Evolutionary conservation across 1,140 invertebrate species (phyloP).

Genomic region (Drosophila rhopaloa): DNA sequence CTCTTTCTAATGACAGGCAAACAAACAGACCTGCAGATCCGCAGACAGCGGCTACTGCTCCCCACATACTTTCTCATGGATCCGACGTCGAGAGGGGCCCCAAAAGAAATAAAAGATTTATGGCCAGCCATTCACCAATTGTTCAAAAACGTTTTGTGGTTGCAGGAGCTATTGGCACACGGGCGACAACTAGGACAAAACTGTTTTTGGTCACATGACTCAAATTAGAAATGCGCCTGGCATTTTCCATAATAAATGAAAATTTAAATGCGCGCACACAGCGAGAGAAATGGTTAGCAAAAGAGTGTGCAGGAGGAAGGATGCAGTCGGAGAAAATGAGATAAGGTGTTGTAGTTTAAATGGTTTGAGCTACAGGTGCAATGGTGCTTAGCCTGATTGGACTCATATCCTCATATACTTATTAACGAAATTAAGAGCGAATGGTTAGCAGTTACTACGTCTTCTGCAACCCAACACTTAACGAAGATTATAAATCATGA

Average conservation of each 20-base stretch:
- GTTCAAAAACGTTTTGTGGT: conserved; percentile 59
- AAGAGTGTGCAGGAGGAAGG: conserved; percentile 10
- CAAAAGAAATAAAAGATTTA: conserved; percentile 72
- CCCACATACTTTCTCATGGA: conserved; percentile 77
- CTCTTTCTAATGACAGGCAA: conserved; percentile 79
- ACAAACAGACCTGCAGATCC: conserved; percentile 71
- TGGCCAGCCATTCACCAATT: conserved; percentile 77
- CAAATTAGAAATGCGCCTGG: conserved; percentile 74
- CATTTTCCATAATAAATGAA: conserved; percentile 74
- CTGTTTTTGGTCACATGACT: conserved; percentile 81
- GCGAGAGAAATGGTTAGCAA: conserved; percentile 38
- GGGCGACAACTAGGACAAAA: conserved; percentile 81
- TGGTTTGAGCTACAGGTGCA: neutral
- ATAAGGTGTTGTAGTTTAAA: neutral
- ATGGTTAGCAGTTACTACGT: too few relatives aligned
- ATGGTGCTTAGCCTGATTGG: neutral
- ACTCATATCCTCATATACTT: neutral
- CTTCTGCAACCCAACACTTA: too few relatives aligned
- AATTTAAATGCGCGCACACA: conserved; percentile 71
- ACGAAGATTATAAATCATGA: too few relatives aligned
- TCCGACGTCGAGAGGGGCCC: conserved; percentile 40
- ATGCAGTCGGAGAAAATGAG: conserved; percentile 11
- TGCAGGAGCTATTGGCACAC: conserved; percentile 53
- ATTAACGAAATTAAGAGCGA: neutral
- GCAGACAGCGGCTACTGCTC: conserved; percentile 52